phyloP scores from a whole-genome alignment of 1,140 invertebrate genomes.

The Leptonema lineaticorne region DNA sequence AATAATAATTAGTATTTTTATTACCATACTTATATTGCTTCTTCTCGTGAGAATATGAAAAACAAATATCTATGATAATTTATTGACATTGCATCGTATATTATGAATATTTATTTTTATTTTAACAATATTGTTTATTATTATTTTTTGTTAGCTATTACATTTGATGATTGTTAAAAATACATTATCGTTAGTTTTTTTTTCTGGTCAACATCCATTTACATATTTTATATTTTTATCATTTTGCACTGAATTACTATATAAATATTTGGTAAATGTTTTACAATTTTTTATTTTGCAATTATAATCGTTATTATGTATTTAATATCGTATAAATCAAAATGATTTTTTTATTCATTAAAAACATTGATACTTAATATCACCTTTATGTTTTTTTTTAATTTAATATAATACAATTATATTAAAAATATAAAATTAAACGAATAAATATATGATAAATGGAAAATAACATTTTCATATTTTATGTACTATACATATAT shows the following conservation, averaged over 20 bases:
- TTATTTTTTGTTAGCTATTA: neutral
- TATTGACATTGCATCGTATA: no score
- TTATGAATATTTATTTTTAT: slow-evolving; percentile 7
- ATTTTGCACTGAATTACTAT: no score
- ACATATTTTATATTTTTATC: slow-evolving; percentile 17
- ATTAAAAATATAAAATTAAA: slow-evolving; percentile 13
- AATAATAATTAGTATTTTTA: slow-evolving; percentile 30
- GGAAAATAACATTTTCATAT: neutral
- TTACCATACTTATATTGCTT: slow-evolving; percentile 40
- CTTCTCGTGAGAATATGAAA: slow-evolving; percentile 37
- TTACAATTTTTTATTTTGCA: no score
- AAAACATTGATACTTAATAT: slow-evolving; percentile 22
- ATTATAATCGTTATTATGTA: no score
- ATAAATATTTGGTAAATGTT: no score
- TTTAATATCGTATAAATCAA: slow-evolving; percentile 4
- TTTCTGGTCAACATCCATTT: slow-evolving; percentile 23
- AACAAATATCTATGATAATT: slow-evolving; percentile 21
- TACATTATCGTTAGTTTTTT: slow-evolving; percentile 1
- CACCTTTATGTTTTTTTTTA: no score
- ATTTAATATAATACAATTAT: no score
- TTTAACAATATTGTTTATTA: neutral
- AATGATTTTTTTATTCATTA: slow-evolving; percentile 5
- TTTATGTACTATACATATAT: neutral
- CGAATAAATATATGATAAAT: neutral
- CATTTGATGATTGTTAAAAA: slow-evolving; percentile 13